Percentiles rank a stretch among this genome's conserved stretches.
Evolutionary conservation across 2,113 vertebrate species (phyloP).

Genomic region (Grantiella picta): DNA sequence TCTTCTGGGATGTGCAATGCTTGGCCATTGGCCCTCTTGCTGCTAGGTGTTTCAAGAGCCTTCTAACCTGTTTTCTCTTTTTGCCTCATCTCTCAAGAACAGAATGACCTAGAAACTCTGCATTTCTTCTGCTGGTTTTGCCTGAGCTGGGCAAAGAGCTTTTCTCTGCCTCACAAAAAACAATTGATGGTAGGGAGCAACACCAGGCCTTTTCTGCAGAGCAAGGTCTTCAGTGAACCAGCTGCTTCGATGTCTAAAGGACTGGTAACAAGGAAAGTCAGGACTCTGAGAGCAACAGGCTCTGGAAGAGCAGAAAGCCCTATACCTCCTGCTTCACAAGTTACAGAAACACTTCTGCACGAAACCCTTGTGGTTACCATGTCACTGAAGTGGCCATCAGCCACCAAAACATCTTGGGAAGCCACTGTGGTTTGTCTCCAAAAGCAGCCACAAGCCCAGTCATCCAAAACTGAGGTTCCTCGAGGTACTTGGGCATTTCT

Average conservation of each 20-base stretch:
- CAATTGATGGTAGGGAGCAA: not conserved
- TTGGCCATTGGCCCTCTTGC: not conserved
- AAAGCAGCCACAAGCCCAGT: not conserved
- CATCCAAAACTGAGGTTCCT: not conserved
- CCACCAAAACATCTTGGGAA: not conserved
- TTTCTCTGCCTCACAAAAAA: not conserved
- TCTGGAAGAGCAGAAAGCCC: not conserved
- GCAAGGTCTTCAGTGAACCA: not conserved
- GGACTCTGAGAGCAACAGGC: not conserved
- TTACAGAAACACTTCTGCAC: not conserved
- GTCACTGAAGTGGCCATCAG: not conserved
- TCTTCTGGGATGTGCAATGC: not conserved
- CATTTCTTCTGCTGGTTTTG: not conserved
- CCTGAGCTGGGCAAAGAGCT: not conserved
- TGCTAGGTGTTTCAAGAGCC: not conserved
- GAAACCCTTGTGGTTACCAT: not conserved
- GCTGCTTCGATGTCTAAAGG: not conserved
- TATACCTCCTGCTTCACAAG: accelerated
- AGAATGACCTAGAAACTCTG: not conserved
- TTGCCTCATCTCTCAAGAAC: not conserved
- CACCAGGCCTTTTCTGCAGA: not conserved
- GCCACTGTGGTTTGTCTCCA: not conserved
- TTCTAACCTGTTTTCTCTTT: not conserved
- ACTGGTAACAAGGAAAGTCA: not conserved
- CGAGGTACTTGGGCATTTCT: not conserved